Evolutionary conservation across 2,797 vertebrate species (phyloP), one percentile per base, ranked within the genome.

Genomic region (Brachymystax lenok): DNA sequence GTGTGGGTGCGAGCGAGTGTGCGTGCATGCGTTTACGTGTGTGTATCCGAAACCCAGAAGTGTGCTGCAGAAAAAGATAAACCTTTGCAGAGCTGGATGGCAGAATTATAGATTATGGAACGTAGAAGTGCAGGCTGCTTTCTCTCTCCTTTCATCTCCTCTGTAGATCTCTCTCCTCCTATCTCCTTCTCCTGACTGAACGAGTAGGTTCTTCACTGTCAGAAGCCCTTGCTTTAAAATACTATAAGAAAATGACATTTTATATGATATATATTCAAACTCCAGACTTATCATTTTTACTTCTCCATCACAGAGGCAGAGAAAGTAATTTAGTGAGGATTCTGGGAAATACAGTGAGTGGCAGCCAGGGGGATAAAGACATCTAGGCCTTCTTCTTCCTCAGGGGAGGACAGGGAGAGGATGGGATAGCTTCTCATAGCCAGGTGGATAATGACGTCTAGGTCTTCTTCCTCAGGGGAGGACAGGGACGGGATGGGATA

Each of bases 101-200:
- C 61, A 64, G 35, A 74, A 27, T 74, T 77, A 84, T 56, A 76
- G 72, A 84, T 84, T 86, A 82, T 81, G 76, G 80, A 83, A 85
- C 81, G 74, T 79, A 67, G 52, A 14, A 67, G 70, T 76, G n/a
- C 74, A 61, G 12, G 52, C 74, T 68, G 0, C 54, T 56, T 17
- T 17, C 19, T 54, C 52, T n/a, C 54, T 46, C 40, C 40, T 46
- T 46, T 46, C 40, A 46, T 73, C 73, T 64, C 59, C 80, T 46
- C 30, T 16, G 61, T 50, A 52, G 84, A 66, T 86, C n/a, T 59
- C 19, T 59, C 56, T 8, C 19, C 56, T 59, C 56, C 2, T n/a
- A n/a, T 59, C 56, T 59, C 16, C 56, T 59, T 21, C 56, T n/a
- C 19, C 56, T 21, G 56, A 61, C 56, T 56, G 17, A 56, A 12